These are phyloP conservation scores for Bothrops jararaca DNA, from an alignment of 2,113 vertebrate genomes.

Conservation along the genomic window DNA sequence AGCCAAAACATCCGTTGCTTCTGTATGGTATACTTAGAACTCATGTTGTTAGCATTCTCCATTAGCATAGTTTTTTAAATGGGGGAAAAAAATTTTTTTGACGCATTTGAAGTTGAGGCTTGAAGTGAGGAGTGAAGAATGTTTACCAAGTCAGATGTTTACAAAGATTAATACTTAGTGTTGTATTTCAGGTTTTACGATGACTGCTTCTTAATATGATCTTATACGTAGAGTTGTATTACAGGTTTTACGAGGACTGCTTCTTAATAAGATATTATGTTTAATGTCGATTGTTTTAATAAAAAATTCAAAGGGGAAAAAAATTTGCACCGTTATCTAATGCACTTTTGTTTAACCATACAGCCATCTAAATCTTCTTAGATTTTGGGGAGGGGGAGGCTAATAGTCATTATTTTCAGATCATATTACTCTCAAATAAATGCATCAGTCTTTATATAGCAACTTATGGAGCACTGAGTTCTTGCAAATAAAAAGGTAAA, in stretches of 20 bases:
- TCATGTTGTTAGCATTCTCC: background rate
- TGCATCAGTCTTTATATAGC: background rate
- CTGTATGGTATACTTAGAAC: background rate
- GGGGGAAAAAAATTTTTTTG: no score
- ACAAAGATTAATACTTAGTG: no score
- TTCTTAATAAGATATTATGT: no score
- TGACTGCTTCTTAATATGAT: no score
- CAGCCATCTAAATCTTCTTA: background rate
- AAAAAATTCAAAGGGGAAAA: no score
- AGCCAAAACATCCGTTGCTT: background rate
- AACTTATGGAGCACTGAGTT: background rate
- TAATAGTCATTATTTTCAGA: background rate
- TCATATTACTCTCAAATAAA: background rate
- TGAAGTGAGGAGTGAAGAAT: no score
- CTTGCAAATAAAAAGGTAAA: background rate
- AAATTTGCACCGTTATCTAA: background rate
- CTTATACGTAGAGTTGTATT: no score
- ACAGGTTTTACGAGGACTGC: no score
- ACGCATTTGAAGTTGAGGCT: no score
- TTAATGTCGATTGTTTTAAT: no score
- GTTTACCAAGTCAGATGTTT: no score
- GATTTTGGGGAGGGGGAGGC: fast-evolving
- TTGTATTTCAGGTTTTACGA: no score
- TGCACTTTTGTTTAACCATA: background rate
- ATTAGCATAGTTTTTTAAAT: background rate